Percentiles rank a stretch among this genome's conserved stretches.
Conservation (phyloP, 2,113 vertebrate genomes). For the Grammomys surdaster region DNA sequence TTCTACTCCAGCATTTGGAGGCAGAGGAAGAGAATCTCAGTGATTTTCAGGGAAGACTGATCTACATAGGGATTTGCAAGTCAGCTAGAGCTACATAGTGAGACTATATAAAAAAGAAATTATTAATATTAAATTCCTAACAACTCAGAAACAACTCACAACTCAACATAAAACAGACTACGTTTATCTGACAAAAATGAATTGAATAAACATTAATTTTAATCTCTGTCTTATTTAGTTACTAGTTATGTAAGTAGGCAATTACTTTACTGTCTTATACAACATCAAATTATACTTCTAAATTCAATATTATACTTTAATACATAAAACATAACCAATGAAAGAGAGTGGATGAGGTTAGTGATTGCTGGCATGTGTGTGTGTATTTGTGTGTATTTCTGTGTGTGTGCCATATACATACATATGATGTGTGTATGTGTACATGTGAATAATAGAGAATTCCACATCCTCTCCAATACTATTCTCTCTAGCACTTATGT, state of each 20-base stretch:
- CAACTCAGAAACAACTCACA: background rate
- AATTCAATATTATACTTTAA: conserved; percentile 30
- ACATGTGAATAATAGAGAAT: background rate
- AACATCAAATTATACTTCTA: background rate
- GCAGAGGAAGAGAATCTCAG: background rate
- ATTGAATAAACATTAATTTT: conserved; percentile 16
- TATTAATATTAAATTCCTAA: background rate
- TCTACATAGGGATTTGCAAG: background rate
- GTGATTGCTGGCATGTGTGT: too few relatives aligned
- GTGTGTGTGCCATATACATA: background rate
- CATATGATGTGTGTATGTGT: background rate
- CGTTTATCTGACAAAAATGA: background rate
- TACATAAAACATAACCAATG: conserved; percentile 5
- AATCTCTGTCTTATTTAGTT: background rate
- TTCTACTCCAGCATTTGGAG: background rate
- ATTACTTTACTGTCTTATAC: background rate
- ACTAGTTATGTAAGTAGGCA: background rate
- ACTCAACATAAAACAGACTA: background rate
- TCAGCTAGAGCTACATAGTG: background rate
- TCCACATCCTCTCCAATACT: background rate
- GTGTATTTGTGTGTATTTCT: too few relatives aligned
- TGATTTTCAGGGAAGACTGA: background rate
- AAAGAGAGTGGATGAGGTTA: too few relatives aligned
- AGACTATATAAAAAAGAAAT: background rate
- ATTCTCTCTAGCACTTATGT: background rate